Base-by-base conservation (phyloP, 2,113 vertebrate genomes). In the Nansenia antarctica region DNA sequence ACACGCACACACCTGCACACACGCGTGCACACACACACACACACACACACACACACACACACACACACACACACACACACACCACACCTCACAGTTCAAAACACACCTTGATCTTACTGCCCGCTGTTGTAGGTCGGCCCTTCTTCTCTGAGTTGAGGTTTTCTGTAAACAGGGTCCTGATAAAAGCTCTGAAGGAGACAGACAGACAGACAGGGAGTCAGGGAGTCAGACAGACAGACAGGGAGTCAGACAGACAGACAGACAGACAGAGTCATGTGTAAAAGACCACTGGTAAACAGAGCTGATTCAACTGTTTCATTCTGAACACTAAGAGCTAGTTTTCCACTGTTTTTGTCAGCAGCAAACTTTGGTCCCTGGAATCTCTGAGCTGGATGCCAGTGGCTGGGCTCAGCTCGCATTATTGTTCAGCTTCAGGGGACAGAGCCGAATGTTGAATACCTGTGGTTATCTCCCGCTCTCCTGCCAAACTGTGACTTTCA, bases 111-210 rank as follows among this genome's bases (percentile, higher is more conserved):
- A 99, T 99, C 92, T 99, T 99, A 88, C 95, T 98, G 81, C 96
- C 95, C 0, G 95, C 97, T 12, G 98, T 99, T 0, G 98, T 96
- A 67, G 98, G 98, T 60, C 98, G 94, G 52, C 98, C 97, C 80
- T 99, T 99, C 90, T 99, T 99, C 26, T 99, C 98, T 31, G 94
- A 94, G 67, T 98, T 97, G 78, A 98, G 94, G 83, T 94, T 99
- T 90, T 99, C 98, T 20, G 93, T 92, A 90, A 98, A 99, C 72
- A 96, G 89, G 68, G 93, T 92, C 88, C 96, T 94, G 91, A 99
- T 98, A 87, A 99, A 99, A 84, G 92, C 85, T 77, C 98, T 99
- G 82, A 3, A 35, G 39, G 72, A 9, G 66, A 76, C 6, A 35
- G 7, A 32, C n/a, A 22, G 9, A 26, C 9, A n/a, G n/a, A 53